Base-by-base conservation (phyloP, 2,113 vertebrate genomes). In the Xiphorhynchus elegans region DNA sequence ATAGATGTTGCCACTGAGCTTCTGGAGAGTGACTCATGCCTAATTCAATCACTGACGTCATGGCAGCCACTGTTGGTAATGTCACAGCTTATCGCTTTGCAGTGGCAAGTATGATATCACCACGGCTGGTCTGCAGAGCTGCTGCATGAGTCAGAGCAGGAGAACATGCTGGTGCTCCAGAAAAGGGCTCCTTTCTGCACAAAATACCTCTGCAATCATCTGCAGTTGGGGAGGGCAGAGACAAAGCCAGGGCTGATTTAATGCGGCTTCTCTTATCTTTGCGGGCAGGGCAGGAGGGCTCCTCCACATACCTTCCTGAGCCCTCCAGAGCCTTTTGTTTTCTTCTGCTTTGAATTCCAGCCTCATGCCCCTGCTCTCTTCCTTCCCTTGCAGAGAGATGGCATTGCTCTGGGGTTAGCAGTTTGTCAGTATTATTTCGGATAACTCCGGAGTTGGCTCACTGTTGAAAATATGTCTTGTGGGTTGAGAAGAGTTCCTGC, bases 21-120 rank as follows among this genome's bases (percentile, higher is more conserved):
- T 89, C 96, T 95, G 92, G 90, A 96, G 95, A 50, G 49, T 95
- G 96, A 97, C 72, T 97, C 96, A 95, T 46, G 59, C 58, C 89
- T 90, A 87, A 97, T 96, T 86, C 67, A 72, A 88, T 92, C 83
- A 95, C 87, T 96, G 94, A 95, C 89, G 60, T 89, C 90, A 97
- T 97, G 92, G 84, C 91, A 89, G 78, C 87, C 90, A 39, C 62
- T 84, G 95, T 84, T 96, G 94, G 78, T 94, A 96, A 94, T 77
- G 83, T 94, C 93, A 86, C 90, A 89, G 94, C 87, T 96, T 82
- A 96, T 97, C 91, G 81, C 75, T 95, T 87, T 82, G 73, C 93
- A 66, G 89, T 78, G 85, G 87, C 77, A 66, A 94, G 88, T 85
- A 83, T 95, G 93, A 94, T 84, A 74, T 96, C 96, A 94, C 62